A percentile compares a stretch with the other conserved stretches of the same genome.
Evolutionary conservation across 2,797 vertebrate genomes (phyloP).

Genomic region (Eleutherodactylus coqui): DNA sequence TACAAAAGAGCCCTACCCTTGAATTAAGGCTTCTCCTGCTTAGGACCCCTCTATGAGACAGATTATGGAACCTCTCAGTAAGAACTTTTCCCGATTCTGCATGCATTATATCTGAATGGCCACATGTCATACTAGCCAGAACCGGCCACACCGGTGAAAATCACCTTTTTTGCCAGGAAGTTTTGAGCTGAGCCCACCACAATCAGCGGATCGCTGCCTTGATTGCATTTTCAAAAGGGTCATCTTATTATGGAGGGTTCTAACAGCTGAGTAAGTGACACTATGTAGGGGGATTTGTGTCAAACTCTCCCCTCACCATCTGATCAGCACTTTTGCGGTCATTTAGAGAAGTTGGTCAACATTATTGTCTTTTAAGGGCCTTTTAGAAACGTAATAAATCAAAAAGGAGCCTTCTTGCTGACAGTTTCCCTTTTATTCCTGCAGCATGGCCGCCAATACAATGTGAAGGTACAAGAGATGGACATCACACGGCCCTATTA

Average conservation of each 20-base stretch:
- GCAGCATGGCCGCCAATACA: neutral
- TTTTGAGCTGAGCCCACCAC: neutral
- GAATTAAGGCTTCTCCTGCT: too few relatives aligned
- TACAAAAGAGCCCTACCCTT: too few relatives aligned
- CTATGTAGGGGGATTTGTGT: neutral
- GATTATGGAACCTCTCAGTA: neutral
- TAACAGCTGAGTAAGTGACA: too few relatives aligned
- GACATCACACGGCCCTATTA: too few relatives aligned
- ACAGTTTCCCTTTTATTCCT: neutral
- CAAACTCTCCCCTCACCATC: neutral
- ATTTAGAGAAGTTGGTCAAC: neutral
- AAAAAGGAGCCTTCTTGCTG: neutral
- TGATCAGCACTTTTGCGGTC: neutral
- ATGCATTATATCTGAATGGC: neutral
- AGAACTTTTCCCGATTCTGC: neutral
- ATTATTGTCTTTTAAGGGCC: too few relatives aligned
- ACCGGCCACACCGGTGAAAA: too few relatives aligned
- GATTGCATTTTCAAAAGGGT: neutral
- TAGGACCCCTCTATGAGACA: too few relatives aligned
- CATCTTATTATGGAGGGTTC: too few relatives aligned
- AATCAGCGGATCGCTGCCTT: neutral
- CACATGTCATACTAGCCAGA: neutral
- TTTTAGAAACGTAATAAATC: neutral
- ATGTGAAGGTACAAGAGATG: neutral
- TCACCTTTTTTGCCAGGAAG: neutral